Evolutionary conservation across 2,113 vertebrate genomes (phyloP).

Genomic region (Pycnonotus jocosus): DNA sequence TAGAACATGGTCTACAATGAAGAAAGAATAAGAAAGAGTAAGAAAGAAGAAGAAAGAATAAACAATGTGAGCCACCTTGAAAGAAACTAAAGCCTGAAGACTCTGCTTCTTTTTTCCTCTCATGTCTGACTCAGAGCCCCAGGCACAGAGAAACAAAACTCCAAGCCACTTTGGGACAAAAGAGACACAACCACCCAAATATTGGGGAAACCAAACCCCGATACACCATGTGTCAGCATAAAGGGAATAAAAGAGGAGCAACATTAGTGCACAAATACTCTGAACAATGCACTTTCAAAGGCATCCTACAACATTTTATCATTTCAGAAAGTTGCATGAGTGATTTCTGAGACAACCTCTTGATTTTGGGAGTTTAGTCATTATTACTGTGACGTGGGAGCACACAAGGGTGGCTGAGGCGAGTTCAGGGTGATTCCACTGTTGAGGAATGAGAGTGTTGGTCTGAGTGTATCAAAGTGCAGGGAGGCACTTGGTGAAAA

Average conservation of each 20-base stretch:
- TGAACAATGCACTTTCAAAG: neutral
- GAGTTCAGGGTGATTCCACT: neutral
- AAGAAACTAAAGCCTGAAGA: too few species aligned
- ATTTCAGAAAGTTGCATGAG: neutral
- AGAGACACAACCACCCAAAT: too few species aligned
- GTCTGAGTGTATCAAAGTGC: rapidly evolving
- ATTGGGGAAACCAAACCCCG: too few species aligned
- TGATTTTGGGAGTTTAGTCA: neutral
- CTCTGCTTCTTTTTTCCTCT: too few species aligned
- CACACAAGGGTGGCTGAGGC: neutral
- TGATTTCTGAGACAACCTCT: neutral
- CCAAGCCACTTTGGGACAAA: too few species aligned
- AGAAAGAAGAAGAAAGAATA: too few species aligned
- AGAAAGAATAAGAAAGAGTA: too few species aligned
- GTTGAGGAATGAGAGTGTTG: neutral
- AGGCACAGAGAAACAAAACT: too few species aligned
- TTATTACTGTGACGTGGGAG: neutral
- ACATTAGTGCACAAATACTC: neutral
- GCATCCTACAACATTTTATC: neutral
- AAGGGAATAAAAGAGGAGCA: neutral
- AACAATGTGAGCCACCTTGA: too few species aligned
- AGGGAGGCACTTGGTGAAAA: neutral
- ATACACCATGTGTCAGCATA: neutral
- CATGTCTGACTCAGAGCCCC: too few species aligned
- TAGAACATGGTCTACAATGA: too few species aligned